Base-by-base conservation (phyloP, 2,888 invertebrate genomes). In the Clepsis dumicolana region DNA sequence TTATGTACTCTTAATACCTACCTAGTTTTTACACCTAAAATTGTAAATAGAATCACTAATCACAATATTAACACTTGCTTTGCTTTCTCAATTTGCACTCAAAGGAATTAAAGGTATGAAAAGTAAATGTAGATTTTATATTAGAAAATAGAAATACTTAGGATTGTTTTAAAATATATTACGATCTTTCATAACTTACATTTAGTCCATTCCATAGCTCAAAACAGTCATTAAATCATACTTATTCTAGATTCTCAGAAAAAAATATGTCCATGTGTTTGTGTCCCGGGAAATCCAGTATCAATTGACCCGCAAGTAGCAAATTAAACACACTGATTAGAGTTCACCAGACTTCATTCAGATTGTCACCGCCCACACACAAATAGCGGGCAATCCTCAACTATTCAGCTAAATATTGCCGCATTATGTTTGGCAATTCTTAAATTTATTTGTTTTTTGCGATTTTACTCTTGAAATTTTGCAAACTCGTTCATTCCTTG, bases 71-170 rank as follows among this genome's bases (percentile, higher is more conserved):
- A 90, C 83, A 79, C 79, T 79, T 81, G 80, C 78, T 87, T 87
- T 88, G 83, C 83, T 88, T 90, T 83, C 83, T 75, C 82, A 79
- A 79, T 79, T 76, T 73, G 80, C 90, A 88, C 89, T 77, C 44
- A 80, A 85, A 93, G 93, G 93, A 93, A 80, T 81, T 93, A 70
- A 93, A 93, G 93, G 93, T 93, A 91, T 50, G 1, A 38, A 38
- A 32, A 27, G 41, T 41, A 41, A 7, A 35, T 41, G 35, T 14
- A 35, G 27, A 54, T 14, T 14, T 32, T 2, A 21, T 24, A 18
- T 25, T 52, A 25, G 21, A 50, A 24, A 48, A 0, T 48, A 10
- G 14, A n/a, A n/a, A n/a, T n/a, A n/a, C n/a, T n/a, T n/a, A n/a
- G n/a, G n/a, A n/a, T n/a, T n/a, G n/a, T n/a, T n/a, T n/a, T n/a